phyloP scores from a whole-genome alignment of 2,888 invertebrate genomes.

The Eupithecia insigniata region DNA sequence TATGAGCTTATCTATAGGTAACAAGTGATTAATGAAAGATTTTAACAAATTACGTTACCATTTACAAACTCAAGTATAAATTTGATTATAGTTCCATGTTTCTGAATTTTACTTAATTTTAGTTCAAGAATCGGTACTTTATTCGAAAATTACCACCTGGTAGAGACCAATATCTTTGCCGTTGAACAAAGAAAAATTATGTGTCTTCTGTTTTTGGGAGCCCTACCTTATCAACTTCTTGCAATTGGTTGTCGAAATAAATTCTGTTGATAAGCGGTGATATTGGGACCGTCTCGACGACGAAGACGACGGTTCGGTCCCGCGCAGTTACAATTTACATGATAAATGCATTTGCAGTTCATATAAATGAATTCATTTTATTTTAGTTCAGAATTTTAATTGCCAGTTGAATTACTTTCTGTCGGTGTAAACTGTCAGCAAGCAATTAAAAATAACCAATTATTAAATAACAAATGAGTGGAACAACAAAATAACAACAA shows the following conservation, averaged over 20 bases:
- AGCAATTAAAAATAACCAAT: not conserved
- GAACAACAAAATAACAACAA: too few relatives aligned
- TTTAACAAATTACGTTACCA: too few relatives aligned
- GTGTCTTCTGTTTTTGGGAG: constrained; percentile 3
- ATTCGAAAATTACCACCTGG: too few relatives aligned
- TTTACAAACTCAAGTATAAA: too few relatives aligned
- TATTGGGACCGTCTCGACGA: constrained; percentile 18
- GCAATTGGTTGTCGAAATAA: constrained; percentile 53
- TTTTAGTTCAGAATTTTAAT: constrained; percentile 11
- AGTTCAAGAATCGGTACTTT: too few relatives aligned
- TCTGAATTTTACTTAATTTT: too few relatives aligned
- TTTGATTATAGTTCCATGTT: too few relatives aligned
- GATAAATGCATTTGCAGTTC: constrained; percentile 39
- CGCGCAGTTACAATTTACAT: constrained; percentile 30
- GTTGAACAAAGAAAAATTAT: not conserved
- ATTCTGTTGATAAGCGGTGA: constrained; percentile 40
- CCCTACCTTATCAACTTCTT: constrained; percentile 45
- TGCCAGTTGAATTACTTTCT: constrained; percentile 2
- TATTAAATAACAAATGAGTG: not conserved
- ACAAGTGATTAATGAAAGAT: too few relatives aligned
- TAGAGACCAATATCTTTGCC: too few relatives aligned
- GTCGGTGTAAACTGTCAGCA: not conserved
- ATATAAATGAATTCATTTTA: constrained; percentile 15
- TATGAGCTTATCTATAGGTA: not conserved
- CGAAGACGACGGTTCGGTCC: constrained; percentile 7